These are phyloP conservation scores for Drosophila virilis DNA, from an alignment of 1,140 invertebrate species.

Conservation along the genomic window DNA sequence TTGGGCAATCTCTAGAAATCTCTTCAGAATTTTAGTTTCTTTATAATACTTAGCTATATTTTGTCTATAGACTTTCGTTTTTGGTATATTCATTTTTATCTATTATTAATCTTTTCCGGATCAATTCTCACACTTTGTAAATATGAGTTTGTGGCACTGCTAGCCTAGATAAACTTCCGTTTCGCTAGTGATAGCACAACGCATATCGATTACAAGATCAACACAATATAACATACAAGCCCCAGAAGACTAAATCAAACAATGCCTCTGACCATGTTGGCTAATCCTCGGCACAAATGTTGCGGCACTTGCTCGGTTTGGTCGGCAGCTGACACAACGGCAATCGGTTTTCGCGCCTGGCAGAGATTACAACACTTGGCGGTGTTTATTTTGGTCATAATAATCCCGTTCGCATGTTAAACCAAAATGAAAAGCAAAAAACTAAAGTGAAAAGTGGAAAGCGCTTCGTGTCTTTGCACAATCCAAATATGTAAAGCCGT, in stretches of 20 bases:
- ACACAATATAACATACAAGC: conserved; percentile 30
- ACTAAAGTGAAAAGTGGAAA: conserved; percentile 24
- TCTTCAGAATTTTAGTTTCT: too few species aligned
- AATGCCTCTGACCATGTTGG: conserved; percentile 42
- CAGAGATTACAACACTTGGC: conserved; percentile 62
- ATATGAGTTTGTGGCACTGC: conserved; percentile 6
- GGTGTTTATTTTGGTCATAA: conserved; percentile 74
- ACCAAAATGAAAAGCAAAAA: conserved; percentile 53
- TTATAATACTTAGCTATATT: not conserved
- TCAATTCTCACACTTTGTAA: conserved; percentile 3
- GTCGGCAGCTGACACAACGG: conserved; percentile 44
- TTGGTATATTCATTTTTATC: not conserved
- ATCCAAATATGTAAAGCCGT: conserved; percentile 28
- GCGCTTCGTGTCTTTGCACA: conserved; percentile 50
- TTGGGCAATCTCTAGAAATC: too few species aligned
- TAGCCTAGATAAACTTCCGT: conserved; percentile 58
- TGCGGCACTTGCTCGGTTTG: conserved; percentile 65
- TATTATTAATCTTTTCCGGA: conserved; percentile 18
- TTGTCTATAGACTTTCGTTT: not conserved
- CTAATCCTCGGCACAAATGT: conserved; percentile 35
- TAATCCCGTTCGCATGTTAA: conserved; percentile 64
- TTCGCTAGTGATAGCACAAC: conserved; percentile 32
- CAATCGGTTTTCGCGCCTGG: conserved; percentile 61
- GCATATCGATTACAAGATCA: conserved; percentile 75
- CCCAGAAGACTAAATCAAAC: conserved; percentile 23